A percentile compares a stretch with the other conserved stretches of the same genome.
Conservation (phyloP, 2,888 invertebrate genomes). For the Brenthis daphne region DNA sequence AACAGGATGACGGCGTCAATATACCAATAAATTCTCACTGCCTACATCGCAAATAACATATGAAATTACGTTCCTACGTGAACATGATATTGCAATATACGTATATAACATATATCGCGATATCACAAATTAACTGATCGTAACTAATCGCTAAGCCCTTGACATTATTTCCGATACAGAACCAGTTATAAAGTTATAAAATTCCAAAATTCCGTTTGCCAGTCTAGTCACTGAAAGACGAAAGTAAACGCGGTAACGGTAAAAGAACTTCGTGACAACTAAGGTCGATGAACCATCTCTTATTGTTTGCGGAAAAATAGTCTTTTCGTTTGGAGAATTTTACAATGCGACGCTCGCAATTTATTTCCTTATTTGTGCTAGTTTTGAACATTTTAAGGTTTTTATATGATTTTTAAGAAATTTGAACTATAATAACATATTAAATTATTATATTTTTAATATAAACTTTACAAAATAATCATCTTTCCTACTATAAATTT, state of each 20-base stretch:
- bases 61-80: not conserved
- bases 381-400: not conserved
- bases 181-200: constrained; percentile 29
- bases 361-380: not conserved
- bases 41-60: too few species aligned
- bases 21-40: too few species aligned
- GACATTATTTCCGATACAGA: constrained; percentile 26
- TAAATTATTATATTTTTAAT: too few species aligned
- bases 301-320: constrained; percentile 57
- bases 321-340: constrained; percentile 17
- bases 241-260: constrained; percentile 64
- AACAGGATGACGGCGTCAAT: too few species aligned
- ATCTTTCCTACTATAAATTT: not conserved
- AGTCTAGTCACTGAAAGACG: constrained; percentile 48
- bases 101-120: not conserved
- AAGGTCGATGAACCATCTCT: constrained; percentile 58
- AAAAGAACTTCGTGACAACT: constrained; percentile 46
- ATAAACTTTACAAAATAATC: too few species aligned
- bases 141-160: constrained; percentile 20
- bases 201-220: constrained; percentile 41
- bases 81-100: too few species aligned
- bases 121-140: constrained; percentile 10
- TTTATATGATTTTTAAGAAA: not conserved
- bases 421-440: too few species aligned
- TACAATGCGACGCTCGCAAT: not conserved